Evolutionary conservation across 2,113 vertebrate genomes (phyloP).

Genomic region (Genyomyrus donnyi): DNA sequence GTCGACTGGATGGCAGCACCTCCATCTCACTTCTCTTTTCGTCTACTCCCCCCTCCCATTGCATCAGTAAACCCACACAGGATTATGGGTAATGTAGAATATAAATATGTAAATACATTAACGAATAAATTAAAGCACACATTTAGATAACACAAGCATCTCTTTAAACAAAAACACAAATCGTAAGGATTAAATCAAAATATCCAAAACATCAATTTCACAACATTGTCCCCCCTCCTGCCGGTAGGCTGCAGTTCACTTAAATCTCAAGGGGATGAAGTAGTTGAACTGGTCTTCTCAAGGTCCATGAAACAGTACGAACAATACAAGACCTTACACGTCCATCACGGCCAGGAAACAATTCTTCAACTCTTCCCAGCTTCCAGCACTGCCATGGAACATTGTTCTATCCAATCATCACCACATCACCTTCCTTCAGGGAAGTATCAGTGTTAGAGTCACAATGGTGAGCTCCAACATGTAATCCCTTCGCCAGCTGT

Average conservation of each 20-base stretch:
- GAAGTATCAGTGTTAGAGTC: background rate
- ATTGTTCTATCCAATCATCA: conserved; percentile 2
- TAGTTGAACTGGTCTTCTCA: background rate
- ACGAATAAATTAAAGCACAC: too few relatives aligned
- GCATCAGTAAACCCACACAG: too few relatives aligned
- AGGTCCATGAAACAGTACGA: background rate
- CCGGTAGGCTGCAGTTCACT: too few relatives aligned
- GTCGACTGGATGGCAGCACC: too few relatives aligned
- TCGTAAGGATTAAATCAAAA: too few relatives aligned
- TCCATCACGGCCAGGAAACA: conserved; percentile 16
- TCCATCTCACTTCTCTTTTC: background rate
- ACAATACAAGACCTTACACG: background rate
- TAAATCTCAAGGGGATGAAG: too few relatives aligned
- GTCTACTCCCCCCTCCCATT: background rate
- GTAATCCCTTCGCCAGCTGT: conserved; percentile 16
- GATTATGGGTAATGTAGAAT: too few relatives aligned
- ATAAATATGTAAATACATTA: too few relatives aligned
- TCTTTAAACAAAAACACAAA: too few relatives aligned
- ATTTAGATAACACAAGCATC: too few relatives aligned
- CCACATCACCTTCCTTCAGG: conserved; percentile 8
- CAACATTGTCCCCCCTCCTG: too few relatives aligned
- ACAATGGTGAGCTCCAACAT: conserved; percentile 13
- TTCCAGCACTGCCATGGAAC: background rate
- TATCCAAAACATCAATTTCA: too few relatives aligned
- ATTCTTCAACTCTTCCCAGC: conserved; percentile 11